These are phyloP conservation scores for Apodemia zela DNA, from an alignment of 2,888 invertebrate genomes.

Conservation along the genomic window DNA sequence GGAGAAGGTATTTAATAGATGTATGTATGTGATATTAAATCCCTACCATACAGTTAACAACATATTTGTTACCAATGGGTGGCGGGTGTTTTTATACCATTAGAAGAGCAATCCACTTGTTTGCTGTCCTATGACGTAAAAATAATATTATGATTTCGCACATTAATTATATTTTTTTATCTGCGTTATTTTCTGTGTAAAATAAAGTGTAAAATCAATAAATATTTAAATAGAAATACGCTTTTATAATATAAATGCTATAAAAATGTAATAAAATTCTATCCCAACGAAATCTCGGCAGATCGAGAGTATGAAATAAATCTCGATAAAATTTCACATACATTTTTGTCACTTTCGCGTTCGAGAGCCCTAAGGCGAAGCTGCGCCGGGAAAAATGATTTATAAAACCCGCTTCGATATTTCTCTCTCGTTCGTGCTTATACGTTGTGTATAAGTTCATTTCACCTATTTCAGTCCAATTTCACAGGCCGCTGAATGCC, in stretches of 20 bases:
- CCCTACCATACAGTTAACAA: too few species aligned
- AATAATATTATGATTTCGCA: too few species aligned
- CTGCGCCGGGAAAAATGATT: constrained; percentile 75
- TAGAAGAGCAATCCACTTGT: too few species aligned
- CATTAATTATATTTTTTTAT: too few species aligned
- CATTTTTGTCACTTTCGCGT: constrained; percentile 35
- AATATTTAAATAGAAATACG: neutral
- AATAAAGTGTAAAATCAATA: neutral
- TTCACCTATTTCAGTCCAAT: constrained; percentile 66
- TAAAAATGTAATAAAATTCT: constrained; percentile 19
- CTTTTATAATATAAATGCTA: neutral
- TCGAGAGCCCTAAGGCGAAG: constrained; percentile 52
- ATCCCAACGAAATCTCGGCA: constrained; percentile 17
- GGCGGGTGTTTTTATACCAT: too few species aligned
- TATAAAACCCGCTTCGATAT: constrained; percentile 61
- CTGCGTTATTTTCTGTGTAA: too few species aligned
- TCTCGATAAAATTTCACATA: constrained; percentile 24
- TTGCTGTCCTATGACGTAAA: too few species aligned
- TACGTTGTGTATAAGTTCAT: constrained; percentile 36
- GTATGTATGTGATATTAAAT: too few species aligned
- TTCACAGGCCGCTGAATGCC: constrained; percentile 73
- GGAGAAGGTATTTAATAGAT: too few species aligned
- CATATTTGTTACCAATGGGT: too few species aligned
- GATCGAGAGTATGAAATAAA: constrained; percentile 20
- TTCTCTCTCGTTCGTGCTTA: constrained; percentile 43